A percentile compares a stretch with the other conserved stretches of the same genome.
phyloP scores from a whole-genome alignment of 2,113 vertebrate species.

The Erythrolamprus reginae region DNA sequence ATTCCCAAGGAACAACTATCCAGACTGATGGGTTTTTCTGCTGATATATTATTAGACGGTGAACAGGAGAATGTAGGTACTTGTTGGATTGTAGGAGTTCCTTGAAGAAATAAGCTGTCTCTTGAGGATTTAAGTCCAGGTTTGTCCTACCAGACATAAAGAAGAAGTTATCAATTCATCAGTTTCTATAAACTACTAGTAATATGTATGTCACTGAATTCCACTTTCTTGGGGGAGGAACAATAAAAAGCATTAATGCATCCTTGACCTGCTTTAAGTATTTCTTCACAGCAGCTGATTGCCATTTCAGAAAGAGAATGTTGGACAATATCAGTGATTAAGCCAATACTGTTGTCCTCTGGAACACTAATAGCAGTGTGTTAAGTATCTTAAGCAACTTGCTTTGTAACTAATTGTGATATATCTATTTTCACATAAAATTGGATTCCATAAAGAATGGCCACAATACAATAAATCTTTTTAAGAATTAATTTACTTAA shows the following conservation, averaged over 20 bases:
- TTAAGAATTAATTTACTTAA: not conserved
- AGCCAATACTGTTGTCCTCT: not conserved
- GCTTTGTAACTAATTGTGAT: not conserved
- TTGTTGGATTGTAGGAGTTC: not conserved
- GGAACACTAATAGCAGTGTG: not conserved
- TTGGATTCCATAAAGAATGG: not conserved
- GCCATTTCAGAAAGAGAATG: not conserved
- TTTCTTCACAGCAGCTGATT: not conserved
- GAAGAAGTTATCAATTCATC: not conserved
- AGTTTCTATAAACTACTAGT: not conserved
- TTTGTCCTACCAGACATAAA: slow-evolving; percentile 44
- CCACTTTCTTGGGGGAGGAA: not conserved
- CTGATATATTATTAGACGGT: not conserved
- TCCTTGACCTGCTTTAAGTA: not conserved
- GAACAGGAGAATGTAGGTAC: not conserved
- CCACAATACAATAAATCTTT: not conserved
- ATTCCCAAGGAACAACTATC: slow-evolving; percentile 14
- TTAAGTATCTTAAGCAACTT: not conserved
- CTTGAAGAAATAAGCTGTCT: slow-evolving; percentile 5
- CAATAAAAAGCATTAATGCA: not conserved
- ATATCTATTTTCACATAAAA: not conserved
- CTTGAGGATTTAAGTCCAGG: slow-evolving; percentile 31
- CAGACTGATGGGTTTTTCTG: not conserved
- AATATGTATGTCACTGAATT: not conserved
- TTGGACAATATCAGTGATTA: not conserved